These are phyloP conservation scores for Catotricha subobsoleta DNA, from an alignment of 2,888 invertebrate species.

Conservation along the genomic window DNA sequence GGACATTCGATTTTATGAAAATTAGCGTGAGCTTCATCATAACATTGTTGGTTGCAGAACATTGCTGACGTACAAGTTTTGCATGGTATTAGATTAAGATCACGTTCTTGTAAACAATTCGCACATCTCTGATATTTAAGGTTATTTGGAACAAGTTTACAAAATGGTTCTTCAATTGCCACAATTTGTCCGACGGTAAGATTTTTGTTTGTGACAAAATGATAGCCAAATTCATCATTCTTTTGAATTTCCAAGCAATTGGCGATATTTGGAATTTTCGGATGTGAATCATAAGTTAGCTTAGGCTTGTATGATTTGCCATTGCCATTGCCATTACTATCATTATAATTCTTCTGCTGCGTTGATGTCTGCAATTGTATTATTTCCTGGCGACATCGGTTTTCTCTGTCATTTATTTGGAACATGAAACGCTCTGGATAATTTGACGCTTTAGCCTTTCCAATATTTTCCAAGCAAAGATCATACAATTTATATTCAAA, in stretches of 20 bases:
- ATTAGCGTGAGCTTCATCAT: slow-evolving; percentile 37
- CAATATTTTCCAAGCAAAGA: background rate
- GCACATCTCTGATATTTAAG: slow-evolving; percentile 27
- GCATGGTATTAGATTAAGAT: slow-evolving; percentile 26
- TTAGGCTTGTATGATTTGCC: background rate
- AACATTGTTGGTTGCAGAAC: slow-evolving; percentile 26
- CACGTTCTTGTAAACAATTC: slow-evolving; percentile 25
- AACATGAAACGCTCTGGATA: background rate
- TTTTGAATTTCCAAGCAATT: background rate
- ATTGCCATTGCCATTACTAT: too few relatives aligned
- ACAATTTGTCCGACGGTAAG: background rate
- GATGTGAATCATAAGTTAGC: background rate
- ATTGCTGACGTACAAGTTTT: slow-evolving; percentile 25
- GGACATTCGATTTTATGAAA: slow-evolving; percentile 67
- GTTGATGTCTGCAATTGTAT: background rate
- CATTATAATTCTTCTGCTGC: too few relatives aligned
- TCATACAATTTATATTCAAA: background rate
- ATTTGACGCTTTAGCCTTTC: background rate
- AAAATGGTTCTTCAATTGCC: background rate
- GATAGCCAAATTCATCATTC: background rate
- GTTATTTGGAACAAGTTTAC: too few relatives aligned
- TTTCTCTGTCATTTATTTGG: background rate
- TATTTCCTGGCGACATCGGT: background rate
- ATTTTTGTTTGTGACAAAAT: background rate
- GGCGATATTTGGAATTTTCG: background rate